phyloP scores from a whole-genome alignment of 2,797 vertebrate species.

The Lepus oiostolus region DNA sequence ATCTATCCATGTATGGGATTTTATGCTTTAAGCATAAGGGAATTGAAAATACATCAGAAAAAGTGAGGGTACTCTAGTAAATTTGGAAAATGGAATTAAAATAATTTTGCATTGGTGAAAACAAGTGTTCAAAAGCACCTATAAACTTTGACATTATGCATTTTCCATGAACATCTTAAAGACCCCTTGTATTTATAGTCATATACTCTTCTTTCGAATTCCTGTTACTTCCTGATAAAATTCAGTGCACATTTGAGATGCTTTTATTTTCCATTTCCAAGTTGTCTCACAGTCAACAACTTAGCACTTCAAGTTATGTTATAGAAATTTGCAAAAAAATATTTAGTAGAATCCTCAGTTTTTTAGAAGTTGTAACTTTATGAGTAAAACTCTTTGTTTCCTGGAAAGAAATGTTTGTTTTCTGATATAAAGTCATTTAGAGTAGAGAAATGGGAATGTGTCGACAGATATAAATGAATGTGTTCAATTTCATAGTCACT shows the following conservation, averaged over 20 bases:
- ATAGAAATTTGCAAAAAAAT: neutral
- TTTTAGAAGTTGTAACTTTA: constrained; percentile 20
- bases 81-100: no score
- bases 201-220: neutral
- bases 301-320: constrained; percentile 17
- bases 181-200: neutral
- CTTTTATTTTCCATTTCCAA: neutral
- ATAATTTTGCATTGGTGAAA: no score
- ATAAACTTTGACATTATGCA: no score
- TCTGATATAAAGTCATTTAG: constrained; percentile 7
- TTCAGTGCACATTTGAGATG: constrained; percentile 8
- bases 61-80: neutral
- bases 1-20: neutral
- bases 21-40: neutral
- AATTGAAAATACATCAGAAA: neutral
- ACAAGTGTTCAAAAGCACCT: no score
- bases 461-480: constrained; percentile 31
- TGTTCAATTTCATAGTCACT: constrained; percentile 24
- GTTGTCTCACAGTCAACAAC: neutral
- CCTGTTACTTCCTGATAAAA: constrained; percentile 13
- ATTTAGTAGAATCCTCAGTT: neutral
- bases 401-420: constrained; percentile 22
- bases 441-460: neutral
- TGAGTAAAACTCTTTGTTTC: neutral
- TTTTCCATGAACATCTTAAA: no score